A percentile compares a stretch with the other conserved stretches of the same genome.
phyloP scores from a whole-genome alignment of 2,113 vertebrate species.

The Callaeas wilsoni region DNA sequence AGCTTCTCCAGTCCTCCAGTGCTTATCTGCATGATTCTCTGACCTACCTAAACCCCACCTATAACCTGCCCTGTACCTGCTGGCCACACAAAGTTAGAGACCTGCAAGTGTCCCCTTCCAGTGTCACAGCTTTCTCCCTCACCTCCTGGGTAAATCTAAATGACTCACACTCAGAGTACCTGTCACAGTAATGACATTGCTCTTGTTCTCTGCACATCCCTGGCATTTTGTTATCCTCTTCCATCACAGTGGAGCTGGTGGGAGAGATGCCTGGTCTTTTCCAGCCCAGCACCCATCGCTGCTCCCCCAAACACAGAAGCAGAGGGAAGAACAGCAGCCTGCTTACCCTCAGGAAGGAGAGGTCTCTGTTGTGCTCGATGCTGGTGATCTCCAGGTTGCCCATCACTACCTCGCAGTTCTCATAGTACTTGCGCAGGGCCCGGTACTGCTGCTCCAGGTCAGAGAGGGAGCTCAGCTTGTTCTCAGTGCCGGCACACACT shows the following conservation, averaged over 20 bases:
- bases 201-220: background rate
- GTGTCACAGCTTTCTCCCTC: background rate
- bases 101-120: background rate
- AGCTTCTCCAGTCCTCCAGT: background rate
- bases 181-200: background rate
- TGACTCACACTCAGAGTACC: background rate
- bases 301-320: background rate
- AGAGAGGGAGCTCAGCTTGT: constrained; percentile 96
- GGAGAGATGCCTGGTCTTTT: background rate
- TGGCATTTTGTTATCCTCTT: background rate
- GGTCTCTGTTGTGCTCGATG: constrained; percentile 92
- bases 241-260: background rate
- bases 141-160: background rate
- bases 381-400: constrained; percentile 98
- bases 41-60: background rate
- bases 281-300: background rate
- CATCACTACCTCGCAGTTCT: constrained; percentile 98
- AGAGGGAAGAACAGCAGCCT: background rate
- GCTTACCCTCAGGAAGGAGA: constrained; percentile 92
- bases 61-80: background rate
- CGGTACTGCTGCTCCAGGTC: constrained; percentile 96
- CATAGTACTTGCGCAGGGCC: constrained; percentile 92
- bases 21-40: background rate
- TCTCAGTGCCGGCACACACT: constrained; percentile 96
- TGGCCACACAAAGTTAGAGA: background rate